Conservation (phyloP, 2,797 vertebrate genomes). For the Buceros bicornis region DNA sequence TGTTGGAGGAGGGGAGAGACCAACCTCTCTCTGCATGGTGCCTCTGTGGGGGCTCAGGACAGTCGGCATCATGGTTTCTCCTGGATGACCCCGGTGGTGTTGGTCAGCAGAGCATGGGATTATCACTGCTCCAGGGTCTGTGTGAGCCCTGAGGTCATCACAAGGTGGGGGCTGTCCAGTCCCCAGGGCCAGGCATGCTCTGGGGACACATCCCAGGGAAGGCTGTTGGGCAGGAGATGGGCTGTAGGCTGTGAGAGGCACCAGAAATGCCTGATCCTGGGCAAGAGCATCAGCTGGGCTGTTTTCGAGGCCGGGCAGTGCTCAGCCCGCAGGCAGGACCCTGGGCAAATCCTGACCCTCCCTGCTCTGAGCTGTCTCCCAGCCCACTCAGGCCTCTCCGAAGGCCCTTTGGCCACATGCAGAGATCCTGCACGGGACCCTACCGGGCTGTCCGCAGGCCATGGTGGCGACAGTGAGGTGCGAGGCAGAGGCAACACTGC, state of each 20-base stretch:
- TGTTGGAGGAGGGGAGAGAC: background rate
- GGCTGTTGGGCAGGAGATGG: background rate
- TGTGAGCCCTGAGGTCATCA: fast-evolving
- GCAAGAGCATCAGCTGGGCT: background rate
- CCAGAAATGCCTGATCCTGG: background rate
- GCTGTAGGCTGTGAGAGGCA: background rate
- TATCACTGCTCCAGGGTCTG: background rate
- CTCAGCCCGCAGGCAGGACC: background rate
- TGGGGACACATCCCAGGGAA: fast-evolving
- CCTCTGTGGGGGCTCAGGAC: fast-evolving
- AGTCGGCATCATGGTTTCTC: fast-evolving
- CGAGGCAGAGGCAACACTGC: fast-evolving
- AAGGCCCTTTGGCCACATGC: background rate
- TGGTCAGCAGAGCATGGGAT: background rate
- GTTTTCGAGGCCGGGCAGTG: background rate
- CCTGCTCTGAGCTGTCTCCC: fast-evolving
- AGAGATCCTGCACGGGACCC: fast-evolving
- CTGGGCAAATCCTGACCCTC: background rate
- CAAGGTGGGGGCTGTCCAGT: background rate
- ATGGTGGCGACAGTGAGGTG: background rate
- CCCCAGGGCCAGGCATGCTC: no score
- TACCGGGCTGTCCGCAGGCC: fast-evolving
- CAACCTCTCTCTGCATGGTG: fast-evolving
- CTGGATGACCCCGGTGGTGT: background rate
- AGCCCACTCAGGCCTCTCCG: background rate